Percentiles rank a stretch among this genome's conserved stretches.
These are phyloP conservation scores for Danio choprae DNA, from an alignment of 2,797 vertebrate genomes.

Conservation along the genomic window DNA sequence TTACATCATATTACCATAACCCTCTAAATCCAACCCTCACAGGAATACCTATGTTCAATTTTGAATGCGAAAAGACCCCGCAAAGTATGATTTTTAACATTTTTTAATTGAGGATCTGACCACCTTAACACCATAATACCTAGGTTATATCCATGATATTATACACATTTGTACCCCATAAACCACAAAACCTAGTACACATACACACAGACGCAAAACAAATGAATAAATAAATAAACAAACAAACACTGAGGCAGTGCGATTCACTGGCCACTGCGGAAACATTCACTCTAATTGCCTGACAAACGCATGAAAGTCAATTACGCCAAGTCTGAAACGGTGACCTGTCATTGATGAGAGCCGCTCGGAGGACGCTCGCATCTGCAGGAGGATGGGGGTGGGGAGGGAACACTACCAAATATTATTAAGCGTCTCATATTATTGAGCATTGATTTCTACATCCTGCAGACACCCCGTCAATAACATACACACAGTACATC, in stretches of 20 bases:
- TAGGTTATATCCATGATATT: too few relatives aligned
- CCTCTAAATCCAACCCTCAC: too few relatives aligned
- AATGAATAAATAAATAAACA: neutral
- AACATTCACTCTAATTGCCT: constrained; percentile 38
- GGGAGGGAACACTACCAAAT: constrained; percentile 3
- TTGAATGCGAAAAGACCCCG: too few relatives aligned
- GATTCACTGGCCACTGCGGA: constrained; percentile 30
- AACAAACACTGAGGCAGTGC: neutral
- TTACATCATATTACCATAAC: too few relatives aligned
- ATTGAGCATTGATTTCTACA: neutral
- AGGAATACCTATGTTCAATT: too few relatives aligned
- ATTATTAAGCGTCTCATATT: constrained; percentile 6
- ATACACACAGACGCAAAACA: neutral
- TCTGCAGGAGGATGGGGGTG: constrained; percentile 6
- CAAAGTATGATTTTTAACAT: too few relatives aligned
- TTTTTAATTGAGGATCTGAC: too few relatives aligned
- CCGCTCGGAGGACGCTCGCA: neutral
- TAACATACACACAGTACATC: neutral
- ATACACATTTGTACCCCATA: too few relatives aligned
- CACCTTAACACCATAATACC: too few relatives aligned
- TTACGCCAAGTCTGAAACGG: constrained; percentile 12
- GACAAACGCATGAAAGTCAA: constrained; percentile 44
- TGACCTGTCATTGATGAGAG: constrained; percentile 23
- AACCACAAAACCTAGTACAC: too few relatives aligned
- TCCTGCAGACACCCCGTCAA: neutral